These are phyloP conservation scores for Rhagoletis pomonella DNA, from an alignment of 1,140 invertebrate species.

Conservation along the genomic window DNA sequence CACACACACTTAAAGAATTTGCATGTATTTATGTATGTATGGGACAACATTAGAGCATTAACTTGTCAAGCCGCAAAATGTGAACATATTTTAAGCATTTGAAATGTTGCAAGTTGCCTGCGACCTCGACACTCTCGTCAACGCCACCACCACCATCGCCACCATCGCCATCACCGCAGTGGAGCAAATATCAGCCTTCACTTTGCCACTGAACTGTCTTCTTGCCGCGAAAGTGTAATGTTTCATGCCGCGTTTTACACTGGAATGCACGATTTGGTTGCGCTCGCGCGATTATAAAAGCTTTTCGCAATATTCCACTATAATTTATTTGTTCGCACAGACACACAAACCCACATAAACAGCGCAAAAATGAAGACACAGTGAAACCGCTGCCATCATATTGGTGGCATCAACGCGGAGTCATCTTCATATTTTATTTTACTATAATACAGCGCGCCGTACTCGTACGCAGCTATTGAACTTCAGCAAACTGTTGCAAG, in stretches of 20 bases:
- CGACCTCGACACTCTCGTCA: neutral
- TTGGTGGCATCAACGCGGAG: slow-evolving; percentile 29
- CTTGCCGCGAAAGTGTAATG: slow-evolving; percentile 61
- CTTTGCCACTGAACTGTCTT: neutral
- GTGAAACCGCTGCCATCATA: neutral
- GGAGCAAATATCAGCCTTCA: neutral
- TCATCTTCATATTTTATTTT: slow-evolving; percentile 44
- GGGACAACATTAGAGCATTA: slow-evolving; percentile 63
- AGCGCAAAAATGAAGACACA: slow-evolving; percentile 1
- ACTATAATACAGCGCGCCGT: neutral
- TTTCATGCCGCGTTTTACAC: slow-evolving; percentile 60
- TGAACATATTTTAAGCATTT: slow-evolving; percentile 73
- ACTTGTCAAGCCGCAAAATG: slow-evolving; percentile 71
- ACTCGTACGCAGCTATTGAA: slow-evolving; percentile 27
- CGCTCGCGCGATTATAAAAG: slow-evolving; percentile 74
- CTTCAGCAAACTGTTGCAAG: slow-evolving; percentile 28
- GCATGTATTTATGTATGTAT: neutral
- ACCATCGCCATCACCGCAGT: too few relatives aligned
- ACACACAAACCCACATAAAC: neutral
- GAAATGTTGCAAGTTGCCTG: slow-evolving; percentile 52
- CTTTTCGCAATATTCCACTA: slow-evolving; percentile 73
- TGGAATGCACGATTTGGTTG: slow-evolving; percentile 70
- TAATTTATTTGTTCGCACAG: slow-evolving; percentile 66
- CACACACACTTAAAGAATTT: neutral
- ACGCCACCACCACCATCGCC: too few relatives aligned